Percentiles rank a stretch among this genome's conserved stretches.
Conservation (phyloP, 23 tunicate genomes). For the Diplosoma virens region DNA sequence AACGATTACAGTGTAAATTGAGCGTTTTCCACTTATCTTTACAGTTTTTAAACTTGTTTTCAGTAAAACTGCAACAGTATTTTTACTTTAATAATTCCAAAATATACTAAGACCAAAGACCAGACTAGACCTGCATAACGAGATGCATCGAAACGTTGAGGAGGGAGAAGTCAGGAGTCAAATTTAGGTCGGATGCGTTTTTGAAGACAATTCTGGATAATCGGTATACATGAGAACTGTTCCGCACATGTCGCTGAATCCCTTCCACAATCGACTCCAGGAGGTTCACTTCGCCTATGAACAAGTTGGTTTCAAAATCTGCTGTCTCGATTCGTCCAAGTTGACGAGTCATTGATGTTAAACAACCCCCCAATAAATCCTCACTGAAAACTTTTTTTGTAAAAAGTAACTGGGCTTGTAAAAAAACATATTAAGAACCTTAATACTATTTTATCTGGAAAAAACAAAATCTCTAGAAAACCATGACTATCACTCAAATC, state of each 20-base stretch:
- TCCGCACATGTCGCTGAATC: slow-evolving; percentile 50
- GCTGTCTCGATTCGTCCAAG: no score
- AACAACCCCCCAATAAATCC: no score
- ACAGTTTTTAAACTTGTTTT: not conserved
- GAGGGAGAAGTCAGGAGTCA: slow-evolving; percentile 48
- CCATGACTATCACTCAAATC: not conserved
- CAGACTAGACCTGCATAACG: slow-evolving; percentile 58
- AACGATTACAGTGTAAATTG: no score
- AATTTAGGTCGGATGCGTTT: slow-evolving; percentile 39
- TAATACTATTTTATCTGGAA: no score
- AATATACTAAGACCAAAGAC: not conserved
- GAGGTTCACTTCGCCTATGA: slow-evolving; percentile 64
- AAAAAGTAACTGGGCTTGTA: no score
- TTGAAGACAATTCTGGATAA: slow-evolving; percentile 70
- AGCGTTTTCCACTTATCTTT: no score
- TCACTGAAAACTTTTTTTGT: no score
- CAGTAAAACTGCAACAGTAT: not conserved
- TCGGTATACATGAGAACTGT: slow-evolving; percentile 59
- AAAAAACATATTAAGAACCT: no score
- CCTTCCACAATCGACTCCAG: slow-evolving; percentile 61
- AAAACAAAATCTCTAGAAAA: no score
- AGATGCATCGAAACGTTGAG: slow-evolving; percentile 72
- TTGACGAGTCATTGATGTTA: no score
- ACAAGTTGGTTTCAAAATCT: not conserved
- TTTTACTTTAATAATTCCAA: not conserved